Evolutionary conservation across 1,140 invertebrate species (phyloP), one percentile per base, ranked within the genome.

Genomic region (Spodoptera frugiperda): DNA sequence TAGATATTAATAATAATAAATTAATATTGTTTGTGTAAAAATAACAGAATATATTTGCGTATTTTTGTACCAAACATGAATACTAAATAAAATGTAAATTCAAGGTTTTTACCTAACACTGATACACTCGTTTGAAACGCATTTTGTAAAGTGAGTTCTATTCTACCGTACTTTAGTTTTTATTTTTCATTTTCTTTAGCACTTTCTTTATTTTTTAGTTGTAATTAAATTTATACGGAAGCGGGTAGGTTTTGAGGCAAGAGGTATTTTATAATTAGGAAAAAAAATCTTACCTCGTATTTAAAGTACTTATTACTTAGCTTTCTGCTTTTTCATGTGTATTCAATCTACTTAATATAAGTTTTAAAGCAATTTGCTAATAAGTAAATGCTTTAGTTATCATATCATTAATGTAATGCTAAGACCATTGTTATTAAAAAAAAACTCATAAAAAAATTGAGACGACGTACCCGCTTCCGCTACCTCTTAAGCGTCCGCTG

Each of bases 41-140:
- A 83, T 39, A 82, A 85, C 67, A 74, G 75, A 82, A 61, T 61
- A 76, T 25, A 59, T 33, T 15, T 57, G 51, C 25, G 80, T 89
- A 89, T 89, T 89, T 88, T 89, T 87, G 76, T 87, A 89, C 83
- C 77, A 82, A 84, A 83, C 59, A 59, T 77, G 59, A 82, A 77
- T 77, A 65, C 12, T 76, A 63, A 39, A 44, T 44, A 11, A 65
- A 65, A 67, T 65, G 39, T 15, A 48, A 25, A 49, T 19, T 67
- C 10, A 17, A 67, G 46, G 63, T 48, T 67, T 39, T 49, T 21
- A 12, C 21, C 12, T 67, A 67, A 67, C 44, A 67, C 21, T 67
- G 44, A 49, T 70, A 70, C 30, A 71, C 68, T 71, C n/a, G 53
- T 71, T 71, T 71, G 15, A 71, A 54, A 21, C 25, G 68, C 68